Conservation (phyloP, 2,888 invertebrate genomes). For the Luperina testacea region DNA sequence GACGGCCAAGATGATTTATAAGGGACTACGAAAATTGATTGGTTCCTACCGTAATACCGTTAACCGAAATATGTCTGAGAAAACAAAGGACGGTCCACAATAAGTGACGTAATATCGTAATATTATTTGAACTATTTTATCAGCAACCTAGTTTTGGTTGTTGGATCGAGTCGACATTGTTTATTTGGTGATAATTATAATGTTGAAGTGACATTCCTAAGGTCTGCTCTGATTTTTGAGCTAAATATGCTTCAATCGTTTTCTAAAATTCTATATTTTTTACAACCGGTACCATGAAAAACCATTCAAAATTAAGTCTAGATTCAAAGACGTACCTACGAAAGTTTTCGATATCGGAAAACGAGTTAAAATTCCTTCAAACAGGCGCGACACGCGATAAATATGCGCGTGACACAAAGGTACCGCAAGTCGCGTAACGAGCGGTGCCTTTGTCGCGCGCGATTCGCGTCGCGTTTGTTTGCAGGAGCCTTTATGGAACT, state of each 20-base stretch:
- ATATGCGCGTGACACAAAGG: no score
- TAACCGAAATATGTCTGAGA: conserved; percentile 79
- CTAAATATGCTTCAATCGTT: background rate
- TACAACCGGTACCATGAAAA: background rate
- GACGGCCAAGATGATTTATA: conserved; percentile 82
- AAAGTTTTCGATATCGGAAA: no score
- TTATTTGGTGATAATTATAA: conserved; percentile 22
- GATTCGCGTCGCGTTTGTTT: no score
- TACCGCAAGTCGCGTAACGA: no score
- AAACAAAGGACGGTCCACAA: conserved; percentile 74
- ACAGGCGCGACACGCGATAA: no score
- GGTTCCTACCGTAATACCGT: conserved; percentile 71
- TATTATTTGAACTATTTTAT: conserved; percentile 67
- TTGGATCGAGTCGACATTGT: conserved; percentile 26
- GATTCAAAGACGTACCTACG: no score
- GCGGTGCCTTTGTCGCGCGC: no score
- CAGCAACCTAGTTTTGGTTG: conserved; percentile 63
- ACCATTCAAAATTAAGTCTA: no score
- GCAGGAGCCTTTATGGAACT: no score
- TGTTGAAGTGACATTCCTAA: conserved; percentile 5
- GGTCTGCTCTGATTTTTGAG: conserved; percentile 5
- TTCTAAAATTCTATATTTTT: background rate
- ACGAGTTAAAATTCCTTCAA: no score
- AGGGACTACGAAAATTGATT: conserved; percentile 85
- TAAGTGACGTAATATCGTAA: conserved; percentile 54